phyloP scores from a whole-genome alignment of 92 coral and sea anemone species.

The Galaxea fascicularis region DNA sequence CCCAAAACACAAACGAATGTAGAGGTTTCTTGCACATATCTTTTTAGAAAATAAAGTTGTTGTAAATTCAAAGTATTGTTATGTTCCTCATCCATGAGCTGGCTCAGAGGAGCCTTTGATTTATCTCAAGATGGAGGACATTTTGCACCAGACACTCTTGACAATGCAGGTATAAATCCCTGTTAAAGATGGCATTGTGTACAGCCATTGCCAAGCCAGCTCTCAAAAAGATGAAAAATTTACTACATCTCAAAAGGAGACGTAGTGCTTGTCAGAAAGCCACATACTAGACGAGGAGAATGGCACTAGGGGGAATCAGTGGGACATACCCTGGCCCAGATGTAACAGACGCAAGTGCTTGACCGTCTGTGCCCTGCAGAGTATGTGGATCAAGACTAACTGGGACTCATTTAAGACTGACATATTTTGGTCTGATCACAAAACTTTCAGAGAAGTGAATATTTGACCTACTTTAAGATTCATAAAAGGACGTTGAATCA shows the following conservation, averaged over 20 bases:
- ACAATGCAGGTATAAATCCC: neutral
- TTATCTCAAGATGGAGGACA: neutral
- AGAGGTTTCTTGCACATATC: too few relatives aligned
- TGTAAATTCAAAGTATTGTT: too few relatives aligned
- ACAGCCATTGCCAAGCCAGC: neutral
- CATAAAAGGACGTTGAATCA: too few relatives aligned
- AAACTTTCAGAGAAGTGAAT: too few relatives aligned
- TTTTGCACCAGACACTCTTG: neutral
- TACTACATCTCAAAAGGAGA: neutral
- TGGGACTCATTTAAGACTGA: neutral
- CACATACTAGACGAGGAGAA: neutral
- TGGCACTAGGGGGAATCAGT: neutral
- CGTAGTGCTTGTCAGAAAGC: neutral
- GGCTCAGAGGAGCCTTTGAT: too few relatives aligned
- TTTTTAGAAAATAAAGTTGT: too few relatives aligned
- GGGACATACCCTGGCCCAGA: neutral
- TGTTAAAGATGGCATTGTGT: neutral
- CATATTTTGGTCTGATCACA: neutral
- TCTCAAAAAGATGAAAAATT: neutral
- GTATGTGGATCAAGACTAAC: neutral
- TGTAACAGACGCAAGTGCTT: neutral
- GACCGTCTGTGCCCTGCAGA: neutral
- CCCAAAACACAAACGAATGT: too few relatives aligned
- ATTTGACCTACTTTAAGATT: neutral
- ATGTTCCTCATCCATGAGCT: too few relatives aligned